Evolutionary conservation across 2,113 vertebrate genomes (phyloP), one percentile per base, ranked within the genome.

Genomic region (Datnioides undecimradiatus): DNA sequence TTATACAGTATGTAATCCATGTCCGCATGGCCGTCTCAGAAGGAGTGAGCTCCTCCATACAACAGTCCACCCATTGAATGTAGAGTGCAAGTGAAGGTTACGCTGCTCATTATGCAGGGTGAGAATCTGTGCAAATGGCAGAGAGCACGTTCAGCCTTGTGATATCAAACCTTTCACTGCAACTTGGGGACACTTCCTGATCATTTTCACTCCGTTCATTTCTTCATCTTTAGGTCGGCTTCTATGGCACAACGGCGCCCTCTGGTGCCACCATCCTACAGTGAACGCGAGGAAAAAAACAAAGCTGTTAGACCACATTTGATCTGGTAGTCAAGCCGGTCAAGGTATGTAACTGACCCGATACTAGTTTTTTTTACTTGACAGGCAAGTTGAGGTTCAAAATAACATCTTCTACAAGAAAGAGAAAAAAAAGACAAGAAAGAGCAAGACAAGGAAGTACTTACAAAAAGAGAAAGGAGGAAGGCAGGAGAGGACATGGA

Each of bases 401-500:
- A 19, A 25, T 40, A 12, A 11, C 33, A 5, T 34, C n/a, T n/a
- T n/a, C n/a, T n/a, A n/a, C n/a, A n/a, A n/a, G n/a, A n/a, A 12
- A 16, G 27, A 10, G 40, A 36, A 57, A 46, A 58, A 52, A 64
- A 74, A 59, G 19, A 52, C 11, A 46, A 69, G 49, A 48, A 52
- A 63, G 16, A 48, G n/a, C n/a, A n/a, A n/a, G n/a, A n/a, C n/a
- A 21, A 48, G 3, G 41, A 33, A 10, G 14, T 98, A 99, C 98
- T 99, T 97, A 99, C 98, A 97, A 99, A 99, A 89, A 99, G 97
- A 96, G 97, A 99, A 94, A 99, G 97, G 92, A 99, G 97, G 94
- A 99, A 99, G 94, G 98, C 97, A 95, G 97, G 97, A 95, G 97
- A 99, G 88, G 97, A 97, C 98, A 99, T 98, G 94, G 97, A 97